Percentiles rank a stretch among this genome's conserved stretches.
Evolutionary conservation across 2,113 vertebrate genomes (phyloP).

Genomic region (Petrocephalus microphthalmus): DNA sequence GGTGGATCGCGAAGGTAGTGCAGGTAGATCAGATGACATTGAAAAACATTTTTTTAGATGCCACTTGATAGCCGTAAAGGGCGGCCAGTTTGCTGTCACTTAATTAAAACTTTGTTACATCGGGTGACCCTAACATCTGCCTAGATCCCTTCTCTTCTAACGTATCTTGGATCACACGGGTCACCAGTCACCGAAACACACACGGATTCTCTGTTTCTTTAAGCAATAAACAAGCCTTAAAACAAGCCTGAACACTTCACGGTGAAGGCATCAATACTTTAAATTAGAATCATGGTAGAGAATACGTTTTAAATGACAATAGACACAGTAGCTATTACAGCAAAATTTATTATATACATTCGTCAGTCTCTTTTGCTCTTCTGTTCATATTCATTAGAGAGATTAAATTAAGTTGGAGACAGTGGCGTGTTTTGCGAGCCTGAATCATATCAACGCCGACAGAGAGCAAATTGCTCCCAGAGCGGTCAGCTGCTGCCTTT

Average conservation of each 20-base stretch:
- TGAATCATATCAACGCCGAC: neutral
- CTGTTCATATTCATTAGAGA: neutral
- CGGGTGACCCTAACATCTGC: no score
- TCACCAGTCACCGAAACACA: neutral
- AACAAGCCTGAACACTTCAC: neutral
- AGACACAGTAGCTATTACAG: neutral
- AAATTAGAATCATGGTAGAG: neutral
- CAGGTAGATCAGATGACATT: no score
- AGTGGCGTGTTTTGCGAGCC: neutral
- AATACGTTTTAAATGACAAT: neutral
- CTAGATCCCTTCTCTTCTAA: no score
- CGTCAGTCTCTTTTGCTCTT: neutral
- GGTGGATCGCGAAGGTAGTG: no score
- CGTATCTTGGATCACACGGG: no score
- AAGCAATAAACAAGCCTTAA: neutral
- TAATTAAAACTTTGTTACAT: no score
- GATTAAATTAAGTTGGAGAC: neutral
- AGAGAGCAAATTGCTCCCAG: slow-evolving; percentile 1
- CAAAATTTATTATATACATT: neutral
- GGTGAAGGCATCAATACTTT: neutral
- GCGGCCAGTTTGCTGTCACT: no score
- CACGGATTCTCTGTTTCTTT: neutral
- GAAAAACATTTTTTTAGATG: no score
- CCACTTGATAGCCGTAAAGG: no score
- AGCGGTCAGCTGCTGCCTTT: neutral